Conservation (phyloP, 2,888 invertebrate species). For the Heliconius sara region DNA sequence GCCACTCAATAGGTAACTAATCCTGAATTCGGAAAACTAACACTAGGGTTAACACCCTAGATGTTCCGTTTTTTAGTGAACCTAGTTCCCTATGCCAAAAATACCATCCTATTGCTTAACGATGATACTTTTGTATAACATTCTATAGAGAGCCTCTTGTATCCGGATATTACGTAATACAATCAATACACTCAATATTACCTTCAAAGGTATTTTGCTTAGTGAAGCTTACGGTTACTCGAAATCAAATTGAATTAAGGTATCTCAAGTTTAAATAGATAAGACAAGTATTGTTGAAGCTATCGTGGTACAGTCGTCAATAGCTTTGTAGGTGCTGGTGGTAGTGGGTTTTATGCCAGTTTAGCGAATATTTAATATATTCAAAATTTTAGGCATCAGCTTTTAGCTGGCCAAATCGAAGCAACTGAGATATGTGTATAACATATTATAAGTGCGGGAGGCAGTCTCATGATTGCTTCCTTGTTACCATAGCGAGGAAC, state of each 20-base stretch:
- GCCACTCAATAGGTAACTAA: neutral
- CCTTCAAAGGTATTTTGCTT: conserved; percentile 17
- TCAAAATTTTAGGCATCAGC: no score
- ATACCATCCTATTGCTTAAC: neutral
- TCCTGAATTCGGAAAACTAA: neutral
- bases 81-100: neutral
- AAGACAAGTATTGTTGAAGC: neutral
- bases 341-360: neutral
- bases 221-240: conserved; percentile 25
- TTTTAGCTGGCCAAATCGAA: no score
- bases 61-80: no score
- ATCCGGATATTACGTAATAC: conserved; percentile 12
- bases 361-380: no score
- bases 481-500: no score
- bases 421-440: no score
- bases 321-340: neutral
- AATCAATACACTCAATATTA: conserved; percentile 19
- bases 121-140: neutral
- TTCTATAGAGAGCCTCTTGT: neutral
- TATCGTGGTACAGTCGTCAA: neutral
- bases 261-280: conserved; percentile 20
- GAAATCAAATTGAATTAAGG: conserved; percentile 29
- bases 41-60: neutral
- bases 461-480: no score
- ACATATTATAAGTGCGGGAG: neutral